Base-by-base conservation (phyloP, 2,797 vertebrate species). In the Corythornis leucogaster region DNA sequence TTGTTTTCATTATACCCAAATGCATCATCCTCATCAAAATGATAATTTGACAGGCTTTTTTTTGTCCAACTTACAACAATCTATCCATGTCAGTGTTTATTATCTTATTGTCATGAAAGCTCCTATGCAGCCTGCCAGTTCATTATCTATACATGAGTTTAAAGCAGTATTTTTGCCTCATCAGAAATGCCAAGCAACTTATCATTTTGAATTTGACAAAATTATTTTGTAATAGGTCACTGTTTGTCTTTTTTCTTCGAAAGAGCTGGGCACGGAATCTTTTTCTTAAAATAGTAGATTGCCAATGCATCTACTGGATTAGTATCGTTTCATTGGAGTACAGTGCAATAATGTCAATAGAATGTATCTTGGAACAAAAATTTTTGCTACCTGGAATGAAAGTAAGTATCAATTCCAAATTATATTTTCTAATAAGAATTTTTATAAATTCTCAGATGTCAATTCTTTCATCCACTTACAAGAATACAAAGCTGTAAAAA, bases 181-280 rank as follows among this genome's bases (percentile, higher is more conserved):
- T 97, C 94, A 86, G 97, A 98, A 95, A 98, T 97, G 90, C 97
- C 97, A 89, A 97, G 91, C 35, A 98, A 97, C 95, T 98, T 97
- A 89, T 97, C 80, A 85, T 94, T 98, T 81, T 97, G 96, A 53
- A 90, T 97, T 80, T 97, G 73, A 98, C 98, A 98, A 96, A 98
- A 98, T 59, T 77, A 98, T 97, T 99, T 98, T 68, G 91, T 94
- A 14, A 58, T 96, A 93, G 97, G 98, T 38, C 97, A 70, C 35
- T 42, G 19, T 5, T 13, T 40, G 98, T 97, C 97, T 98, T 97
- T 97, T 84, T 95, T 96, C 76, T 78, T 93, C 42, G 89, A 97
- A 80, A 97, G 85, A 50, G 96, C 75, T 40, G 57, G 91, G 85
- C 61, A 96, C 94, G 15, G 97, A 98, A 94, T 97, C 97, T 95